Percentiles rank a stretch among this genome's conserved stretches.
phyloP scores from a whole-genome alignment of 2,888 invertebrate genomes.

The Agrilus mali region DNA sequence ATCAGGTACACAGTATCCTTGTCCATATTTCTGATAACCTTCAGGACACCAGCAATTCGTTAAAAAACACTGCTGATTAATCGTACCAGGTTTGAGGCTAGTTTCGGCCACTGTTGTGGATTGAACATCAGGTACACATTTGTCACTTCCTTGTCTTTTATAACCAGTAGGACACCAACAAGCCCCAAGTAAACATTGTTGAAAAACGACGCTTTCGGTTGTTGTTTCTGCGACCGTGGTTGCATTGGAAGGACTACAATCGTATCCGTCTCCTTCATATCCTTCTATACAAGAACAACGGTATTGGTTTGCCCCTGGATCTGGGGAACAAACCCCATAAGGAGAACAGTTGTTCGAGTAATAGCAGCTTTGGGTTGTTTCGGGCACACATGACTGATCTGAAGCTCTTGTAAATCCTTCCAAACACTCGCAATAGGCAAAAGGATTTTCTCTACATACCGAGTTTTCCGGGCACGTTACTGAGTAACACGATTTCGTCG shows the following conservation, averaged over 20 bases:
- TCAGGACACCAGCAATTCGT: not conserved
- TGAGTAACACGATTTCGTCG: slow-evolving; percentile 36
- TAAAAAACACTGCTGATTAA: not conserved
- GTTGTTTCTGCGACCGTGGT: slow-evolving; percentile 5
- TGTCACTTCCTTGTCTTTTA: slow-evolving; percentile 23
- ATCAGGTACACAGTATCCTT: too few species aligned
- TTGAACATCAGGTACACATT: slow-evolving; percentile 18
- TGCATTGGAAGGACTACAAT: slow-evolving; percentile 24
- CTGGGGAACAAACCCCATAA: slow-evolving; percentile 35
- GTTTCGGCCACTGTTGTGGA: slow-evolving; percentile 5
- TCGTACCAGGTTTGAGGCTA: too few species aligned
- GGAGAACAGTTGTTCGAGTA: slow-evolving; percentile 44
- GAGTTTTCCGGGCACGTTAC: slow-evolving; percentile 52
- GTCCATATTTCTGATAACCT: not conserved
- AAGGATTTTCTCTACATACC: slow-evolving; percentile 36
- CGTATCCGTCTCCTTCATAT: slow-evolving; percentile 39
- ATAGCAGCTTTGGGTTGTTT: slow-evolving; percentile 35
- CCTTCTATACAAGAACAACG: slow-evolving; percentile 39
- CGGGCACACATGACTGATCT: slow-evolving; percentile 41
- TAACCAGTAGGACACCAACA: slow-evolving; percentile 51
- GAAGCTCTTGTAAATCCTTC: slow-evolving; percentile 55
- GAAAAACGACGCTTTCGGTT: slow-evolving; percentile 14
- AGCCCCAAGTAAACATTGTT: slow-evolving; percentile 31
- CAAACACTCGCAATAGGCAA: slow-evolving; percentile 44
- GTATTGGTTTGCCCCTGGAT: slow-evolving; percentile 25